These are phyloP conservation scores for Hippocampus abdominalis DNA, from an alignment of 2,113 vertebrate species.

Conservation along the genomic window DNA sequence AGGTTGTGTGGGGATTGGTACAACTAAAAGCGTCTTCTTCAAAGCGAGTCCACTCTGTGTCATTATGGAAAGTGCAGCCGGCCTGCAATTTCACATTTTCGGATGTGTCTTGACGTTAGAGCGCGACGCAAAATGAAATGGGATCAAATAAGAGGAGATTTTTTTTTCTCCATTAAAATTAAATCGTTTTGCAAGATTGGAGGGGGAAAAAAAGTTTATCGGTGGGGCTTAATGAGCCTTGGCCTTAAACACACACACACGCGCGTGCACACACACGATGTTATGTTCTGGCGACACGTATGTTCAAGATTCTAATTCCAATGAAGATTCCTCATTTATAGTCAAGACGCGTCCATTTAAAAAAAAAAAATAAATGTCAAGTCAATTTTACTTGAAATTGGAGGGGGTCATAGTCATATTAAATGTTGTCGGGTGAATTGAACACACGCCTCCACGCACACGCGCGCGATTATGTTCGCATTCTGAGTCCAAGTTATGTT, in stretches of 20 bases:
- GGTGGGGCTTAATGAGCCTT: background rate
- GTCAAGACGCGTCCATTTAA: background rate
- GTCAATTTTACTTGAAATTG: background rate
- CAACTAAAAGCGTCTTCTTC: constrained; percentile 59
- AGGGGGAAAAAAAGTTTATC: background rate
- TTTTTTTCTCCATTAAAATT: background rate
- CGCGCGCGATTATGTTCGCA: background rate
- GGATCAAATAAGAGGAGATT: background rate
- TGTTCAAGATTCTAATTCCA: background rate
- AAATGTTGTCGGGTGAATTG: background rate
- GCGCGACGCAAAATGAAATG: constrained; percentile 3
- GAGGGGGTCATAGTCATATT: background rate
- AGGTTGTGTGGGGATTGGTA: constrained; percentile 35
- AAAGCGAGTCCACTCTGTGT: constrained; percentile 49
- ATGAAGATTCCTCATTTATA: background rate
- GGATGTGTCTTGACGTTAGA: constrained; percentile 13
- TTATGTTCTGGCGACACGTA: background rate
- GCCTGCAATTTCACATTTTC: constrained; percentile 33
- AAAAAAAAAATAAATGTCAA: background rate
- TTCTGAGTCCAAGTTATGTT: too few species aligned
- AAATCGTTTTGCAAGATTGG: background rate
- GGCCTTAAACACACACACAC: background rate
- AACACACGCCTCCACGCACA: background rate
- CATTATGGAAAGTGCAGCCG: constrained; percentile 49
- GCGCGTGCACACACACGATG: background rate